A percentile compares a stretch with the other conserved stretches of the same genome.
Conservation (phyloP, 2,888 invertebrate species). For the Eupithecia insigniata region DNA sequence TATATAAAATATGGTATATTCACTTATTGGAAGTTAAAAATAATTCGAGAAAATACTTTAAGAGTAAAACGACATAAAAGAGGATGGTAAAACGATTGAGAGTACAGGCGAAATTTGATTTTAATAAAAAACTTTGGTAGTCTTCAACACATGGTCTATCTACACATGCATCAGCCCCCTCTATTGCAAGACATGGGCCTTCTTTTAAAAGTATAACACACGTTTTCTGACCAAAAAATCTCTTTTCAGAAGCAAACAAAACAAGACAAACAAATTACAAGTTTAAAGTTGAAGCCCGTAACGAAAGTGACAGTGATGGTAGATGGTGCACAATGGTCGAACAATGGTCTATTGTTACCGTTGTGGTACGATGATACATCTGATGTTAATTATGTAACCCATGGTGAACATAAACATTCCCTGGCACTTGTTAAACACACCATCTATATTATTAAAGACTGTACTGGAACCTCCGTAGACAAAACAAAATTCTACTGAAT, state of each 20-base stretch:
- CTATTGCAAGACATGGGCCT: background rate
- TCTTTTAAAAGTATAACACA: background rate
- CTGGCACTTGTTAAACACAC: conserved; percentile 29
- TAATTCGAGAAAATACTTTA: background rate
- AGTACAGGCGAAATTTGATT: background rate
- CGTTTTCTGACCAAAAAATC: background rate
- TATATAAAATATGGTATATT: background rate
- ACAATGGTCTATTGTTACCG: conserved; percentile 70
- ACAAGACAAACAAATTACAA: conserved; percentile 16
- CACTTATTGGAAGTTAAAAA: background rate
- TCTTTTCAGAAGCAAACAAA: background rate
- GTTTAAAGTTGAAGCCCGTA: conserved; percentile 29
- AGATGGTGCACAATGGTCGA: conserved; percentile 54
- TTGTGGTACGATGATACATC: conserved; percentile 46
- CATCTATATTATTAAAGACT: background rate
- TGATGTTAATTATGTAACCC: conserved; percentile 43
- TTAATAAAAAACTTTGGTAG: background rate
- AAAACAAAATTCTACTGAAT: background rate
- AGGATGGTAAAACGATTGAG: background rate
- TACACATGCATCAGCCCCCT: background rate
- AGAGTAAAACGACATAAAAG: background rate
- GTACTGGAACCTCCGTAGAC: background rate
- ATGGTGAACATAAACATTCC: conserved; percentile 45
- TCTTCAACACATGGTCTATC: background rate
- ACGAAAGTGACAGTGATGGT: conserved; percentile 50